These are phyloP conservation scores for Idaea straminata DNA, from an alignment of 2,888 invertebrate species.

Conservation along the genomic window DNA sequence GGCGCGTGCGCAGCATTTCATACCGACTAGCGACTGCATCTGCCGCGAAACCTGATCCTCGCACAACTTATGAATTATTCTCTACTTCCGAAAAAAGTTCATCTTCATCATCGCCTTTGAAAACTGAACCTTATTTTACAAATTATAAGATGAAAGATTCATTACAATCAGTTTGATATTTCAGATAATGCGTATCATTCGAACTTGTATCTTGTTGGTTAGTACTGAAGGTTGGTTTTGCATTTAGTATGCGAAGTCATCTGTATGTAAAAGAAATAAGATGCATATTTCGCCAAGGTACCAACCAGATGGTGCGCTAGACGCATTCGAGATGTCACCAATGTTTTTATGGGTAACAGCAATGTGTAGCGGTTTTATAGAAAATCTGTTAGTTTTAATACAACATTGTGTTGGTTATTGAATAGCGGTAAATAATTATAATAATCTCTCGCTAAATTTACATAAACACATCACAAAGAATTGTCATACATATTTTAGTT, in stretches of 20 bases:
- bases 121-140: conserved; percentile 35
- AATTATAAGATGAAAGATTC: conserved; percentile 18
- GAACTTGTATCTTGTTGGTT: conserved; percentile 19
- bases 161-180: not conserved
- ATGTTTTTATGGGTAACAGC: conserved; percentile 41
- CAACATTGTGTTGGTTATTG: conserved; percentile 23
- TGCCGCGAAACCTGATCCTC: conserved; percentile 75
- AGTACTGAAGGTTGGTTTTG: conserved; percentile 12
- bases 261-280: conserved; percentile 60
- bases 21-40: conserved; percentile 46
- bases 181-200: conserved; percentile 2
- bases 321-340: conserved; percentile 51
- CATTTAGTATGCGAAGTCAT: conserved; percentile 47
- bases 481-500: no score
- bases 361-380: conserved; percentile 56
- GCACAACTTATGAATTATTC: conserved; percentile 69
- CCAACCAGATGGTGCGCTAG: conserved; percentile 60
- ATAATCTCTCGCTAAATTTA: not conserved
- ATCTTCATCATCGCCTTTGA: conserved; percentile 21
- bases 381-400: conserved; percentile 45
- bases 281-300: conserved; percentile 63
- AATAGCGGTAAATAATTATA: not conserved
- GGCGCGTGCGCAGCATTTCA: conserved; percentile 64
- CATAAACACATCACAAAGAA: no score
- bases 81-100: conserved; percentile 65